Evolutionary conservation across 1,140 invertebrate genomes (phyloP), one percentile per base, ranked within the genome.

Genomic region (Cheumatopsyche charites): DNA sequence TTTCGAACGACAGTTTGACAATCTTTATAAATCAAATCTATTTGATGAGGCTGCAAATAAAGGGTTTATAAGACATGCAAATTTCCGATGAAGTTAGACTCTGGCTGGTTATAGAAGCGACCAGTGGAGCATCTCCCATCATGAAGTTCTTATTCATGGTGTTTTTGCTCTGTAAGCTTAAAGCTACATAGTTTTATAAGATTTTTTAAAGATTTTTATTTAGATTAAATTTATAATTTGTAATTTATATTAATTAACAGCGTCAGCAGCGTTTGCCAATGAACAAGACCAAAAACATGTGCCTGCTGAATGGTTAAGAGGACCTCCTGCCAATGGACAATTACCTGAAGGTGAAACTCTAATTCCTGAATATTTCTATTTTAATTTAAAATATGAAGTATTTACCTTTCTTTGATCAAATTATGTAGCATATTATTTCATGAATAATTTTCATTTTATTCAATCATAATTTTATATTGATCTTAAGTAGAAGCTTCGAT

Each of bases 91-190:
- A 0, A 45, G 25, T 47, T 43, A 66, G 63, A 66, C 42, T 66
- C 41, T 43, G 42, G n/a, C 42, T 63, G 62, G 62, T 63, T 19
- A 42, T 11, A 13, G 4, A 43, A 12, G 1, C 19, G 43, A n/a
- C 63, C 42, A 66, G 42, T 42, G 41, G 63, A 45, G 43, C 42
- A 47, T 47, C 41, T 63, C 62, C 17, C 42, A 66, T 47, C 63
- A 66, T 66, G 63, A 66, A 66, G 63, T 43, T 47, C 42, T 2
- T 47, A 19, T 66, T 66, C 63, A 21, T 66, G 63, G 21, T 66
- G 21, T 47, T 21, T 26, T 5, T 47, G 63, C 63, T 66, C 13
- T 19, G 63, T 66, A 47, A 47, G n/a, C n/a, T n/a, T n/a, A n/a
- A n/a, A n/a, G n/a, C n/a, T n/a, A n/a, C n/a, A n/a, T n/a, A n/a